Base-by-base conservation (phyloP, 2,888 invertebrate genomes). In the Xanthia togata region DNA sequence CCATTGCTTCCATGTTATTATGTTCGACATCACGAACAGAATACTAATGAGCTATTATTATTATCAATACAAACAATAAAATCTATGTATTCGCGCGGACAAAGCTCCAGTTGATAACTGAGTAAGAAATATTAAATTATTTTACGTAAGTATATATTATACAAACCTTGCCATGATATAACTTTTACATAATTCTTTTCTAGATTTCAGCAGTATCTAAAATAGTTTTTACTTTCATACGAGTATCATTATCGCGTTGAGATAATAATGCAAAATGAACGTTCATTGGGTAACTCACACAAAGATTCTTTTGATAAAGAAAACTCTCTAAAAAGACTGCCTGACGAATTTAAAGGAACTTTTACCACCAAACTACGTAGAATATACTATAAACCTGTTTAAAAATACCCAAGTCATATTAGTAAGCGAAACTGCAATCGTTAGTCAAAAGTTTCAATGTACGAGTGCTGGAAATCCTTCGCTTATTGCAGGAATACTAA, bases 21-120 rank as follows among this genome's bases (percentile, higher is more conserved):
- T 87, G 89, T 85, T 77, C 73, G 64, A 78, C 77, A 81, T 85
- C 88, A 85, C 88, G 89, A 79, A 68, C 47, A 38, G 91, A 89
- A 91, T 91, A 83, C 38, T 84, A 89, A 91, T 90, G 60, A 84
- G 73, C 69, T 76, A 78, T 79, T 79, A 83, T 83, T 82, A 87
- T 85, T 78, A 78, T 80, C 67, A 78, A 84, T 76, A 82, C 76
- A 78, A 83, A 79, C 81, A 81, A 85, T 88, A 79, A 78, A 79
- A 79, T 80, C 69, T 81, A 80, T 63, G 70, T 74, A 85, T 65
- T 72, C 67, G 69, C 71, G 69, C 67, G 65, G 55, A 68, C 63
- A 67, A 73, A 65, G 70, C 31, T 57, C 20, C 64, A 38, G 53
- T 57, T 78, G 44, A 59, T 68, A 62, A 35, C 23, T 23, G 3